Evolutionary conservation across 2,888 invertebrate genomes (phyloP), one percentile per base, ranked within the genome.

Genomic region (Odontomyia ornata): DNA sequence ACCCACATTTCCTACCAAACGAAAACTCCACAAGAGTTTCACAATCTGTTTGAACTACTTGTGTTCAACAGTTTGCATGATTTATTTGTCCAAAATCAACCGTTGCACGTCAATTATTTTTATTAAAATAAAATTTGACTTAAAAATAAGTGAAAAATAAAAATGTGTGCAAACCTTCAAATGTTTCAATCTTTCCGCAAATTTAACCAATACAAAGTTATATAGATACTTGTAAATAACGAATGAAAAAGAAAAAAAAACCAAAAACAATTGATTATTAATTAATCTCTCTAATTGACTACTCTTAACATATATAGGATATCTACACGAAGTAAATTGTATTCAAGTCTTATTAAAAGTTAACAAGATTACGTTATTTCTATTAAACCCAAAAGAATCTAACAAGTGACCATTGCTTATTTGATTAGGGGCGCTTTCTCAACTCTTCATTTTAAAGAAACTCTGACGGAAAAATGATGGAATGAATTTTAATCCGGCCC

Each of bases 21-120:
- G n/a, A n/a, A n/a, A n/a, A n/a, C n/a, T n/a, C n/a, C n/a, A n/a
- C n/a, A n/a, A n/a, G n/a, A n/a, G n/a, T n/a, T n/a, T n/a, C n/a
- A n/a, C n/a, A n/a, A n/a, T n/a, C n/a, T n/a, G n/a, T n/a, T n/a
- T n/a, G n/a, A n/a, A n/a, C n/a, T n/a, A n/a, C n/a, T n/a, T n/a
- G n/a, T n/a, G n/a, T n/a, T n/a, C n/a, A n/a, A n/a, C n/a, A n/a
- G n/a, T n/a, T n/a, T n/a, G n/a, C n/a, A n/a, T n/a, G n/a, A n/a
- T n/a, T n/a, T n/a, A n/a, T n/a, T n/a, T n/a, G n/a, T n/a, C n/a
- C n/a, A n/a, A n/a, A n/a, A n/a, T n/a, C n/a, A n/a, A n/a, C n/a
- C n/a, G n/a, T n/a, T n/a, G n/a, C 18, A 69, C n/a, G 69, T 69
- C 69, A 69, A 69, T 69, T 69, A 69, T 27, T 47, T 69, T 23